Conservation (phyloP, 2,797 vertebrate species). For the Hemitrygon akajei region DNA sequence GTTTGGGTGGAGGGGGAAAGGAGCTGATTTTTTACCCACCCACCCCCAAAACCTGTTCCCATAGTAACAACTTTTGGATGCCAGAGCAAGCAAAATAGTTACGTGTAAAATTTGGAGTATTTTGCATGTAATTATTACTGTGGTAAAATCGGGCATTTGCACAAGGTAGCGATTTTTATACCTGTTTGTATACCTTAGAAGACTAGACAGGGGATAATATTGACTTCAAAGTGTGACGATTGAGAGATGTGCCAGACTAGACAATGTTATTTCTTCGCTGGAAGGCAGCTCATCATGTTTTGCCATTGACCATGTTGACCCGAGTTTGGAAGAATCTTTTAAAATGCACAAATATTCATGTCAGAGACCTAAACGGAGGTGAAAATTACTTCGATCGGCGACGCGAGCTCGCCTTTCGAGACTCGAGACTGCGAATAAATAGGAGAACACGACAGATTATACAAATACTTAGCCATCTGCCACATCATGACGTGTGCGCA, state of each 20-base stretch:
- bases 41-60: neutral
- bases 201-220: neutral
- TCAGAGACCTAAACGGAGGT: neutral
- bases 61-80: neutral
- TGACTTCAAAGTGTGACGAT: neutral
- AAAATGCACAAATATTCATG: neutral
- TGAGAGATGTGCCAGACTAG: too few species aligned
- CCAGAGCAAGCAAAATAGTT: neutral
- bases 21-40: too few species aligned
- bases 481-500: neutral
- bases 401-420: neutral
- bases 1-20: neutral
- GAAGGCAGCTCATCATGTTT: neutral
- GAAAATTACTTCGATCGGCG: neutral
- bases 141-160: too few species aligned
- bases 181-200: neutral
- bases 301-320: neutral
- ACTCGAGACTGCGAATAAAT: neutral
- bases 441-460: neutral
- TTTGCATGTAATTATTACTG: too few species aligned
- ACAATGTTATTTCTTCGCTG: neutral
- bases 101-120: neutral
- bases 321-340: neutral
- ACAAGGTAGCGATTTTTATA: too few species aligned
- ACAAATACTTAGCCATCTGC: neutral